Base-by-base conservation (phyloP, 2,888 invertebrate genomes). In the Melipona bicolor region DNA sequence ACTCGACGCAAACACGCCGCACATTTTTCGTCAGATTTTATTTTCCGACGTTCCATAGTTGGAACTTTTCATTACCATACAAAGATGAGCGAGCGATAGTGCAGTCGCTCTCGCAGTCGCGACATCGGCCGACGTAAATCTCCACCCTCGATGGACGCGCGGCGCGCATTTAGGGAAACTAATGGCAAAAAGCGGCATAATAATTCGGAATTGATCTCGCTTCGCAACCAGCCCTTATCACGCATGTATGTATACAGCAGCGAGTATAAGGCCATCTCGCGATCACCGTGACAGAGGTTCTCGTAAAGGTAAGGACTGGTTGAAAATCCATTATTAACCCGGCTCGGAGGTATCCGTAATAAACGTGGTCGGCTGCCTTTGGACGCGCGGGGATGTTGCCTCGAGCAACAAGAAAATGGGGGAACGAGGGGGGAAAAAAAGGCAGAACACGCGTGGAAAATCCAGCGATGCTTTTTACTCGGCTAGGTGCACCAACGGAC, bases 261-360 rank as follows among this genome's bases (percentile, higher is more conserved):
- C 87, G 9, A 43, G 43, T 89, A 54, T 67, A 67, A 90, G 91
- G 82, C 43, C 89, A 86, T 89, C 75, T 68, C 83, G 87, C 84
- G 90, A 82, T 91, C 90, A 79, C 91, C 11, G 89, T 90, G 88
- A 90, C 79, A 83, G 86, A 83, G 87, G 81, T 88, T 91, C 92
- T 92, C 91, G 90, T 91, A 92, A 93, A 93, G 91, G 92, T 88
- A 93, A 91, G 87, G 86, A 93, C 91, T 85, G 89, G 90, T 93
- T 93, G 92, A 92, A 93, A 93, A 93, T 93, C 89, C 91, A 93
- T 93, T 93, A 92, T 93, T 93, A 91, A 92, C 90, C 91, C 89
- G 81, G 77, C 86, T 77, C 76, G 76, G 78, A 82, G 81, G 86
- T 86, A 85, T 81, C 76, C 83, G 88, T 90, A 91, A 91, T 92